These are phyloP conservation scores for Anas platyrhynchos DNA, from an alignment of 2,113 vertebrate genomes.

Conservation along the genomic window DNA sequence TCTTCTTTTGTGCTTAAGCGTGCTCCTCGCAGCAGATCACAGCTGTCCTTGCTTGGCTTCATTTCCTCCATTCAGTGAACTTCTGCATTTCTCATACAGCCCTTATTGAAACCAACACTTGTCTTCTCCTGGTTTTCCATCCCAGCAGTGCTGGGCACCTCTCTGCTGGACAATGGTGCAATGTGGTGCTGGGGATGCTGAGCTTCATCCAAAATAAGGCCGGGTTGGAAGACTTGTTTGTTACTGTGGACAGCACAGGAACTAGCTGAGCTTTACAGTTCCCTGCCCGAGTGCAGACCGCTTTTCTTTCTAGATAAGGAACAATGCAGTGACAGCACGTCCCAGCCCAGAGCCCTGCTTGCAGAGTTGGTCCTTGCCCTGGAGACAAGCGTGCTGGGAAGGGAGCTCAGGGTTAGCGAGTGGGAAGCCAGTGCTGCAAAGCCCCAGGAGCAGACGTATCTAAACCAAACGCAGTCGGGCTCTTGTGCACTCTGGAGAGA, in stretches of 20 bases:
- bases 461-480: neutral
- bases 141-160: neutral
- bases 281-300: rapidly evolving
- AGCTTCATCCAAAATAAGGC: neutral
- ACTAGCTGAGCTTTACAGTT: neutral
- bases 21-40: neutral
- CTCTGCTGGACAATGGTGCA: neutral
- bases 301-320: neutral
- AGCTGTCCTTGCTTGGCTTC: rapidly evolving
- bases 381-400: rapidly evolving
- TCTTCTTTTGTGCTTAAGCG: neutral
- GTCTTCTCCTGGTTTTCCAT: neutral
- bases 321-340: neutral
- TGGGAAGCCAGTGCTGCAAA: neutral
- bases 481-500: neutral
- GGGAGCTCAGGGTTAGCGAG: neutral
- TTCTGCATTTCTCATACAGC: neutral
- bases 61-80: neutral
- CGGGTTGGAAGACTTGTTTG: neutral
- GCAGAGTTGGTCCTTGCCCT: neutral
- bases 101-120: neutral
- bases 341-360: neutral
- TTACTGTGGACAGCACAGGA: neutral
- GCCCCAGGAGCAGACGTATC: rapidly evolving
- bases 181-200: neutral